phyloP scores from a whole-genome alignment of 64 coral and sea anemone genomes.

The Acropora tenuis region DNA sequence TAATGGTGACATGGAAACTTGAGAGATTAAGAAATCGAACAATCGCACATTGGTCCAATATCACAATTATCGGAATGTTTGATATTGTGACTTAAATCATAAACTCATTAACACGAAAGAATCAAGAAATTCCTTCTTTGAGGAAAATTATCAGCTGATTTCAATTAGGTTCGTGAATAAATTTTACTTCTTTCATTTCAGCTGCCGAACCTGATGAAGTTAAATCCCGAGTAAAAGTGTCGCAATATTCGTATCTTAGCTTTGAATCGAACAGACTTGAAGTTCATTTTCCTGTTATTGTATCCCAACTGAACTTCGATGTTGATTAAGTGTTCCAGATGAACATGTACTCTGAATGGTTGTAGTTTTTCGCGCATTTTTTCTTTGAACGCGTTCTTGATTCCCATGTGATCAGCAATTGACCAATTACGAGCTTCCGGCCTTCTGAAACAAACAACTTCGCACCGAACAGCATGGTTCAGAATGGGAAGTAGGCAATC shows the following conservation, averaged over 20 bases:
- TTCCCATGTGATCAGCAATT: slow-evolving; percentile 38
- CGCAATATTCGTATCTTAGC: not conserved
- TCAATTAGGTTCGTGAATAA: too few species aligned
- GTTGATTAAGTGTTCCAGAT: not conserved
- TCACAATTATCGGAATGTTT: not conserved
- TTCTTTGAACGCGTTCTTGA: not conserved
- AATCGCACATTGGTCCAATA: not conserved
- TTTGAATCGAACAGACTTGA: not conserved
- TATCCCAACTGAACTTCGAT: slow-evolving; percentile 9
- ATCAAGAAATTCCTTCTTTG: not conserved
- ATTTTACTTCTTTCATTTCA: too few species aligned
- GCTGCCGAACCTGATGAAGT: not conserved
- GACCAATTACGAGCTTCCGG: slow-evolving; percentile 25
- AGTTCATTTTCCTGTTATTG: not conserved
- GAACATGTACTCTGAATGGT: not conserved
- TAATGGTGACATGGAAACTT: too few species aligned
- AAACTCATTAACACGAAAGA: not conserved
- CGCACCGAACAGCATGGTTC: slow-evolving; percentile 35
- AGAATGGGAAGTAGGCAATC: not conserved
- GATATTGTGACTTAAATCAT: not conserved
- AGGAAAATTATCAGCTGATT: not conserved
- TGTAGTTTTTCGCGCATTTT: slow-evolving; percentile 38
- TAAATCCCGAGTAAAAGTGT: not conserved
- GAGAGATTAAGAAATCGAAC: not conserved
- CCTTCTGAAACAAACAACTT: slow-evolving; percentile 28